These are phyloP conservation scores for Plestiodon gilberti DNA, from an alignment of 2,113 vertebrate species.

Conservation along the genomic window DNA sequence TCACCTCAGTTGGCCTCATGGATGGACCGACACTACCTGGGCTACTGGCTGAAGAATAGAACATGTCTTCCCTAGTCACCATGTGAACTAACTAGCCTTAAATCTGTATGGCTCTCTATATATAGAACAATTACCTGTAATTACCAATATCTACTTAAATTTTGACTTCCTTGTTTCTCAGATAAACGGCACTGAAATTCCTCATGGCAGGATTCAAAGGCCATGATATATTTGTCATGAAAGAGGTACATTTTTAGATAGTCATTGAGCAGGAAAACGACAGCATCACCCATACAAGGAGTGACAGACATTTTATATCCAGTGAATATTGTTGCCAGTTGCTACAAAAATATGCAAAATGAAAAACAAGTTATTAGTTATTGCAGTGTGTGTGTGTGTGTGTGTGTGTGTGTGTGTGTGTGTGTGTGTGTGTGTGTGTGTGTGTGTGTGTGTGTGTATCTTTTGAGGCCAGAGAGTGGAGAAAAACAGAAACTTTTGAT, in stretches of 20 bases:
- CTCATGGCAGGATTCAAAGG: conserved; percentile 38
- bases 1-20: no score
- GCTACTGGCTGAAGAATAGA: background rate
- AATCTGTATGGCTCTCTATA: background rate
- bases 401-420: background rate
- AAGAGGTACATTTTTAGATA: conserved; percentile 32
- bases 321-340: conserved; percentile 55
- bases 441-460: background rate
- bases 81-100: background rate
- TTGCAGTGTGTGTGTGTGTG: conserved; percentile 44
- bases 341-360: conserved; percentile 68
- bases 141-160: background rate
- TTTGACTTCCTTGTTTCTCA: background rate
- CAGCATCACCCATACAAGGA: conserved; percentile 56
- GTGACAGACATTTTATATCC: conserved; percentile 45
- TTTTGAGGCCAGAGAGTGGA: conserved; percentile 38
- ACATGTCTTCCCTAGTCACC: background rate
- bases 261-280: background rate
- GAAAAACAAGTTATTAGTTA: conserved; percentile 81
- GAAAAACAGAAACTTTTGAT: conserved; percentile 75
- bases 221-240: conserved; percentile 50
- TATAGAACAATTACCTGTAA: background rate
- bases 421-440: conserved; percentile 13
- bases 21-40: background rate
- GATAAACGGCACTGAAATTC: background rate